phyloP scores from a whole-genome alignment of 2,113 vertebrate species.

The Coturnix japonica region DNA sequence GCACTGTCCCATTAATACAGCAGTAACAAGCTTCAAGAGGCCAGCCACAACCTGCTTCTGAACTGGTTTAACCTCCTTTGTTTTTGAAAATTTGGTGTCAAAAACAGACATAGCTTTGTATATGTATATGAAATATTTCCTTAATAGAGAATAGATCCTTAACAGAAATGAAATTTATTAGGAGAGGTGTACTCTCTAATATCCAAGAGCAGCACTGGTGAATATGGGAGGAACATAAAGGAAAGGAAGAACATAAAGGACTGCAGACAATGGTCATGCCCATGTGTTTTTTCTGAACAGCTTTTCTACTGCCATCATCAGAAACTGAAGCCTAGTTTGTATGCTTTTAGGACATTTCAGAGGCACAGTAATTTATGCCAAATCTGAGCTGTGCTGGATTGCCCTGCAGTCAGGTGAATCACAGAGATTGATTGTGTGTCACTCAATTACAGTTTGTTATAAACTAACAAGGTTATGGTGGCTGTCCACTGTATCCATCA shows the following conservation, averaged over 20 bases:
- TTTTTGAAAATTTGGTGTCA: not conserved
- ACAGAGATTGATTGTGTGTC: not conserved
- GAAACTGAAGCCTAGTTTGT: not conserved
- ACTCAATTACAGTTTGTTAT: not conserved
- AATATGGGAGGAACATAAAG: not conserved
- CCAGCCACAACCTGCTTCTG: not conserved
- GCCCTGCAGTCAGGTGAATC: not conserved
- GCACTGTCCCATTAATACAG: not conserved
- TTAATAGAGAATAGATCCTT: not conserved
- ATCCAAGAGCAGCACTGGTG: not conserved
- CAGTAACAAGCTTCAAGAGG: not conserved
- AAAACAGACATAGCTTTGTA: not conserved
- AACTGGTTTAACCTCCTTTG: not conserved
- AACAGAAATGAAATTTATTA: not conserved
- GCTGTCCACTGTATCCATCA: not conserved
- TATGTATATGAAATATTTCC: not conserved
- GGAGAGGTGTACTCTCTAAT: not conserved
- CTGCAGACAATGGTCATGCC: not conserved
- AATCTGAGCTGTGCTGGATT: not conserved
- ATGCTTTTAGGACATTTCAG: not conserved
- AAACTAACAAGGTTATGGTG: not conserved
- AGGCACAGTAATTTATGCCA: not conserved
- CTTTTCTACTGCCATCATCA: not conserved
- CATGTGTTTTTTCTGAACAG: not conserved
- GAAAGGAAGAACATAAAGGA: not conserved